phyloP scores from a whole-genome alignment of 2,888 invertebrate species.

The Eupithecia subumbrata region DNA sequence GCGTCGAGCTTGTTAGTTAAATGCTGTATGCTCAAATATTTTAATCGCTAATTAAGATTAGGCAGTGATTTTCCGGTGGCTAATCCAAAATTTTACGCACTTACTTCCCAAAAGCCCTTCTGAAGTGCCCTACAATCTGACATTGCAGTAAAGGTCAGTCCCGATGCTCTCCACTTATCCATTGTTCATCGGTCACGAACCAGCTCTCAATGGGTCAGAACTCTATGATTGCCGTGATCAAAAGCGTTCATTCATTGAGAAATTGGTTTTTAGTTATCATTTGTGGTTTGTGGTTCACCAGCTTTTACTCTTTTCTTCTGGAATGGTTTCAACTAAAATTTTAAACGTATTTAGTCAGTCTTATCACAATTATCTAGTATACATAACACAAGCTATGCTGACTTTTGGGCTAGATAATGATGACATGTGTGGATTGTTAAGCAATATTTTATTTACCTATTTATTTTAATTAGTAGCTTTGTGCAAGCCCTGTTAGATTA shows the following conservation, averaged over 20 bases:
- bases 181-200: slow-evolving; percentile 75
- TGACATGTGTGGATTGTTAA: no score
- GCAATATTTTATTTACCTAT: no score
- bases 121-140: slow-evolving; percentile 44
- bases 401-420: no score
- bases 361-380: background rate
- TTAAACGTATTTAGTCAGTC: background rate
- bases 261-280: slow-evolving; percentile 37
- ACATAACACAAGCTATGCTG: no score
- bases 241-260: slow-evolving; percentile 47
- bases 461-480: no score
- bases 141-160: slow-evolving; percentile 66
- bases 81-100: background rate
- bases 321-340: background rate
- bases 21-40: no score
- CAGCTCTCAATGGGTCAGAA: slow-evolving; percentile 65
- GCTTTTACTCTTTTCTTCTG: background rate
- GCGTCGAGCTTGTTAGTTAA: no score
- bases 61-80: background rate
- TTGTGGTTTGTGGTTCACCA: slow-evolving; percentile 3
- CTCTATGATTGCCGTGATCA: slow-evolving; percentile 49
- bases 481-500: no score
- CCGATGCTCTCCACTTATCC: slow-evolving; percentile 65
- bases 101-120: background rate
- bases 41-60: no score